phyloP scores from a whole-genome alignment of 2,888 invertebrate genomes.

The Harpalus rufipes region DNA sequence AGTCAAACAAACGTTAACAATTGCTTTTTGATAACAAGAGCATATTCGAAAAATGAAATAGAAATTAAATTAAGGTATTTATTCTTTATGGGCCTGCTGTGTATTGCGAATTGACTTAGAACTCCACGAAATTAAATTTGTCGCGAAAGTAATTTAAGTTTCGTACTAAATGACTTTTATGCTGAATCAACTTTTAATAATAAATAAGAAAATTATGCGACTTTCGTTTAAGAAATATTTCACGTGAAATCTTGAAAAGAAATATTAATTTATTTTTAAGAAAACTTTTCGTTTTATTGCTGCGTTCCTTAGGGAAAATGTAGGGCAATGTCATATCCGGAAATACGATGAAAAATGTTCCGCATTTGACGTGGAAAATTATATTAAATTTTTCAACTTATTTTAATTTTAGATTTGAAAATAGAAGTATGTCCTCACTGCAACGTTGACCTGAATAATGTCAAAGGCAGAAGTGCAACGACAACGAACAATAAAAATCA shows the following conservation, averaged over 20 bases:
- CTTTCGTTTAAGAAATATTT: conserved; percentile 39
- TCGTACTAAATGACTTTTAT: conserved; percentile 46
- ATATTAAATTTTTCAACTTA: conserved; percentile 52
- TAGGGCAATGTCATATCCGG: conserved; percentile 28
- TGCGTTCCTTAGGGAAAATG: conserved; percentile 14
- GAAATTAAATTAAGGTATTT: conserved; percentile 28
- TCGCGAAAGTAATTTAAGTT: conserved; percentile 54
- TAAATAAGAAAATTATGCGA: conserved; percentile 47
- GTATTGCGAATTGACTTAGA: not conserved
- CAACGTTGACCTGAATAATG: not conserved
- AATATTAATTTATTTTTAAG: conserved; percentile 47
- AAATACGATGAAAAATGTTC: conserved; percentile 48
- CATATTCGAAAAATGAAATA: conserved; percentile 5
- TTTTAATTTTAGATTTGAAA: conserved; percentile 28
- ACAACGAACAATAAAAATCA: no score
- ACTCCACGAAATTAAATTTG: conserved; percentile 45
- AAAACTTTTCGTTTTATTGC: conserved; percentile 43
- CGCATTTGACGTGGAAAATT: conserved; percentile 38
- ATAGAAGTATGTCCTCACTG: not conserved
- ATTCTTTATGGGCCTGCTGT: conserved; percentile 11
- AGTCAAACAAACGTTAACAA: not conserved
- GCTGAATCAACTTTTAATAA: conserved; percentile 45
- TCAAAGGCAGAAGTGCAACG: no score
- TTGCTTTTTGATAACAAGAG: not conserved
- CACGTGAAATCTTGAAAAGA: conserved; percentile 39